Evolutionary conservation across 2,113 vertebrate species (phyloP).

Genomic region (Tetraodon nigroviridis): DNA sequence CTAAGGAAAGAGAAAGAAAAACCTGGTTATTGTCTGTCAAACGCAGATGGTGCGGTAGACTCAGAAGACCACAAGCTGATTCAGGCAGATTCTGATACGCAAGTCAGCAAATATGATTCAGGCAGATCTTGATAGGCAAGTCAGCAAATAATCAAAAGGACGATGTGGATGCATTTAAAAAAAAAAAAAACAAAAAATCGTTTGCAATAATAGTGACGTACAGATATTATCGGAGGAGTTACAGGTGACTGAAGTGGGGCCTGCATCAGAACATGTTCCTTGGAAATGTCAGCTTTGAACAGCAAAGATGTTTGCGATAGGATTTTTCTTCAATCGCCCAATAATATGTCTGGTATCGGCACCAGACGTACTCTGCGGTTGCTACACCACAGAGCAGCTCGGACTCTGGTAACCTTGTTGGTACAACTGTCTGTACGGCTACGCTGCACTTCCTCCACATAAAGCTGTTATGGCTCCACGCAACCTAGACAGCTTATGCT

Average conservation of each 20-base stretch:
- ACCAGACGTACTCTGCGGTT: constrained; percentile 1
- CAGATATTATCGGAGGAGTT: too few species aligned
- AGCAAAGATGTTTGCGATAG: neutral
- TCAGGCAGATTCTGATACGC: constrained; percentile 39
- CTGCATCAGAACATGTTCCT: constrained; percentile 3
- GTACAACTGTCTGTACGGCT: neutral
- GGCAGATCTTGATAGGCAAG: constrained; percentile 40
- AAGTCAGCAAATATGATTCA: constrained; percentile 65
- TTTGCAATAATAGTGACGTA: constrained; percentile 7
- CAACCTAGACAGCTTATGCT: constrained; percentile 4
- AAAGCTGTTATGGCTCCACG: constrained; percentile 2
- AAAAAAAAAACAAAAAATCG: too few species aligned
- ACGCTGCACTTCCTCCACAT: neutral
- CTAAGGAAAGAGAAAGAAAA: constrained; percentile 46
- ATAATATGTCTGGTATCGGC: constrained; percentile 4
- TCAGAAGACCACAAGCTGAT: constrained; percentile 61
- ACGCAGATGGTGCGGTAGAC: constrained; percentile 65
- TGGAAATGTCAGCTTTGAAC: constrained; percentile 15
- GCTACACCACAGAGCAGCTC: constrained; percentile 13
- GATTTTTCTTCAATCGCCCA: constrained; percentile 1
- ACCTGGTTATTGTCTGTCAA: constrained; percentile 60
- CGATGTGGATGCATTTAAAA: constrained; percentile 29
- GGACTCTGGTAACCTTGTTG: neutral
- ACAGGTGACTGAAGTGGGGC: too few species aligned
- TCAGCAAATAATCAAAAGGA: constrained; percentile 58